These are phyloP conservation scores for Triops longicaudatus DNA, from an alignment of 1,140 invertebrate species.

Conservation along the genomic window DNA sequence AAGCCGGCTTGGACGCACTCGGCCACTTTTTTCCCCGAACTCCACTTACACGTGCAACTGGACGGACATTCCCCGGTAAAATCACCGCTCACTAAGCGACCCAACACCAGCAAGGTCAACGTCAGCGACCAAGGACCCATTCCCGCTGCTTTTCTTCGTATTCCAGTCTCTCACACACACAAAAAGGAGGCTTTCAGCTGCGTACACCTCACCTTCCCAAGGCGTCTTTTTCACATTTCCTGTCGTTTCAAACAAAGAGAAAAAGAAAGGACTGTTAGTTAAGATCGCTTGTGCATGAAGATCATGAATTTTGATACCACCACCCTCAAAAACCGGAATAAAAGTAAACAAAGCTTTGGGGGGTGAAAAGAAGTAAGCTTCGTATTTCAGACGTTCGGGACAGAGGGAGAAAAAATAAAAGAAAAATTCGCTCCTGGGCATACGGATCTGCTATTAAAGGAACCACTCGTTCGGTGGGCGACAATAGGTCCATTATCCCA, in stretches of 20 bases:
- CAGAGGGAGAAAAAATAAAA: neutral
- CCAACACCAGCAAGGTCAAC: neutral
- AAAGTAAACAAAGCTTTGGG: slow-evolving; percentile 10
- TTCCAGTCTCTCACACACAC: neutral
- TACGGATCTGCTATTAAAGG: neutral
- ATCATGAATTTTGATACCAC: neutral
- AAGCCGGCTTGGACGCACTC: slow-evolving; percentile 66
- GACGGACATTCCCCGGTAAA: slow-evolving; percentile 69
- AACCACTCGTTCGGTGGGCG: neutral
- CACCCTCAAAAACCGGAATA: neutral
- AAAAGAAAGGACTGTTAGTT: neutral
- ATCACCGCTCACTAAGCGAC: slow-evolving; percentile 40
- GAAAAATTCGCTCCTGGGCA: neutral
- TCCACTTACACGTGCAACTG: slow-evolving; percentile 79
- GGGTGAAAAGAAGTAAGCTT: too few relatives aligned
- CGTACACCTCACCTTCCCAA: neutral
- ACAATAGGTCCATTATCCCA: neutral
- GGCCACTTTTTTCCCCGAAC: slow-evolving; percentile 76
- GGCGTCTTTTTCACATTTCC: slow-evolving; percentile 3
- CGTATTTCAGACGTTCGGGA: neutral
- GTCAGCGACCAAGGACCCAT: neutral
- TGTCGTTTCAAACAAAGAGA: neutral
- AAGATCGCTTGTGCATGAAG: neutral
- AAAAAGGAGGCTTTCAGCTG: too few relatives aligned
- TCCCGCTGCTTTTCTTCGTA: neutral